Percentiles rank a stretch among this genome's conserved stretches.
Conservation (phyloP, 2,888 invertebrate species). For the Syrphus vitripennis region DNA sequence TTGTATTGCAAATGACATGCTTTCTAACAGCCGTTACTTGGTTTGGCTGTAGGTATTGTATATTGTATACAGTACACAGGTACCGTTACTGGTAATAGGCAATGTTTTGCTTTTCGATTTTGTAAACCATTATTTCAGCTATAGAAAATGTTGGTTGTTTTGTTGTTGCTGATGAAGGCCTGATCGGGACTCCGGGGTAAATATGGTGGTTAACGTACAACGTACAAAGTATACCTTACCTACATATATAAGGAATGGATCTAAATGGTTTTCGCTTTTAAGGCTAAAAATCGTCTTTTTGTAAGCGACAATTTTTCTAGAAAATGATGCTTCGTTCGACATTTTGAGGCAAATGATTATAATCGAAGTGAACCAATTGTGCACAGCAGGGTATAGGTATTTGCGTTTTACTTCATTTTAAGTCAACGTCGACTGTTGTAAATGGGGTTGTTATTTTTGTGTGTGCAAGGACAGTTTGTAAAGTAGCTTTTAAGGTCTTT, state of each 20-base stretch:
- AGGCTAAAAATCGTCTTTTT: constrained; percentile 14
- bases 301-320: constrained; percentile 20
- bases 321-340: constrained; percentile 13
- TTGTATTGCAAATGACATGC: constrained; percentile 64
- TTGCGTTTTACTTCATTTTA: background rate
- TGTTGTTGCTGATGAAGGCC: no score
- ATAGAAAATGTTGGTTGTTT: constrained; percentile 1
- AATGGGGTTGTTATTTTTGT: background rate
- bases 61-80: background rate
- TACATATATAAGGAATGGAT: background rate
- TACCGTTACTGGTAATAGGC: constrained; percentile 47
- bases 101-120: constrained; percentile 70
- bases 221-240: no score
- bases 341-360: constrained; percentile 32
- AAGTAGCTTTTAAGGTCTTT: background rate
- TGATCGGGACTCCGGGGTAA: background rate
- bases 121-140: constrained; percentile 44
- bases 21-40: constrained; percentile 34
- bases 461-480: constrained; percentile 1
- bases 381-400: constrained; percentile 5
- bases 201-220: background rate
- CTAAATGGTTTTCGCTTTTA: constrained; percentile 36
- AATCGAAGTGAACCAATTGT: constrained; percentile 44
- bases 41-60: constrained; percentile 27
- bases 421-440: background rate